Evolutionary conservation across 2,113 vertebrate species (phyloP), one percentile per base, ranked within the genome.

Genomic region (Aix galericulata): DNA sequence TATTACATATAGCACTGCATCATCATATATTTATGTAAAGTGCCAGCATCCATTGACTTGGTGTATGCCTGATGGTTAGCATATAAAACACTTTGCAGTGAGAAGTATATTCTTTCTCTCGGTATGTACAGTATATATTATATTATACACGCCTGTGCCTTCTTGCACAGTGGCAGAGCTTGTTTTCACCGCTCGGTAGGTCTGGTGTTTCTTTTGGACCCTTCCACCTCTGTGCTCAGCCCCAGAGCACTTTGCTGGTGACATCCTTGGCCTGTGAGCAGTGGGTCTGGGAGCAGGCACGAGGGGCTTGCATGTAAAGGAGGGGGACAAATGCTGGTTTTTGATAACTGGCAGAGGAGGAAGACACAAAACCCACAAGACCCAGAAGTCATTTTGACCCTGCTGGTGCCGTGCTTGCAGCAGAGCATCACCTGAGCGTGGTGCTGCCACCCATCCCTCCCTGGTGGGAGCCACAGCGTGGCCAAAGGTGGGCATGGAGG

Each of bases 1-100:
- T 98, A 98, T 98, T 98, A 96, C 97, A 97, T 94, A 89, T 97
- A 98, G 94, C 98, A 98, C 96, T 94, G 97, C 95, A 97, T 97
- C 96, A 95, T 97, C 98, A 97, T 97, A 97, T 98, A 98, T 98
- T 98, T 98, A 97, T 98, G 98, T 98, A 97, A 98, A 97, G 76
- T 98, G 98, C 98, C 98, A 98, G 97, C 95, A 97, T 87, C 96
- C 96, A 98, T 98, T 98, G 97, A 95, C 97, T 94, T 78, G 76
- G 95, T 79, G 44, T 78, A 74, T 53, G 90, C 91, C 23, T 98
- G 98, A 98, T 95, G 97, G 95, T 96, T 97, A 97, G 75, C 97
- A 96, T 96, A 94, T 74, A 97, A 96, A 96, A 93, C 89, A 68
- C 93, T 82, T 81, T 32, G 32, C 82, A 60, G 26, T 31, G 67